Conservation (phyloP, 2,888 invertebrate species). For the Phaedon cochleariae region DNA sequence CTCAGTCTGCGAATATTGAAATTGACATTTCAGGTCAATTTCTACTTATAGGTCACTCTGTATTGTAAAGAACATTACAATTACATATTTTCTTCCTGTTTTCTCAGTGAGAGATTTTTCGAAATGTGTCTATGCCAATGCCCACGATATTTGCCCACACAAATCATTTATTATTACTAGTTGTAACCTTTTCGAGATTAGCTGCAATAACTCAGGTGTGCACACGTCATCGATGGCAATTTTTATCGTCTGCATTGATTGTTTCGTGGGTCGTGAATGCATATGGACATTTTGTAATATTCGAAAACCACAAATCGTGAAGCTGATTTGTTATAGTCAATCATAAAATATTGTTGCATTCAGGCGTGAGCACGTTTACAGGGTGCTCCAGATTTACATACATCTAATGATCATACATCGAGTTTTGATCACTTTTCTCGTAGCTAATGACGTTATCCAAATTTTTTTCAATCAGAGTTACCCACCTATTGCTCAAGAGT, state of each 20-base stretch:
- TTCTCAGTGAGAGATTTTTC: neutral
- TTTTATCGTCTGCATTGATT: conserved; percentile 27
- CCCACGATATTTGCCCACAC: conserved; percentile 20
- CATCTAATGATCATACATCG: too few relatives aligned
- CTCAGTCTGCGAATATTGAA: too few relatives aligned
- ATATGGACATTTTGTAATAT: neutral
- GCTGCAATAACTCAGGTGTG: conserved; percentile 29
- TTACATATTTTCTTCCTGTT: neutral
- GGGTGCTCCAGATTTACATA: too few relatives aligned
- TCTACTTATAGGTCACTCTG: too few relatives aligned
- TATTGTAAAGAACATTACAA: too few relatives aligned
- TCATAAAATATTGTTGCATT: neutral
- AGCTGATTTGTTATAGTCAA: neutral
- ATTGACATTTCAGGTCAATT: too few relatives aligned
- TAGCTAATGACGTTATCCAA: too few relatives aligned
- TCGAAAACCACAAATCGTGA: conserved; percentile 2
- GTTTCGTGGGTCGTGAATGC: conserved; percentile 28
- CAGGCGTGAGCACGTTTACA: neutral
- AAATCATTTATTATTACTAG: conserved; percentile 23
- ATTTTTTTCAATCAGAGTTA: too few relatives aligned
- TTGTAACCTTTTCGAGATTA: conserved; percentile 30
- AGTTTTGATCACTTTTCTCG: too few relatives aligned
- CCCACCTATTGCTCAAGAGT: too few relatives aligned
- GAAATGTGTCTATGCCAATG: neutral
- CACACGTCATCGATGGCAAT: conserved; percentile 26